These are phyloP conservation scores for Opisthocomus hoazin DNA, from an alignment of 2,113 vertebrate species.

Conservation along the genomic window DNA sequence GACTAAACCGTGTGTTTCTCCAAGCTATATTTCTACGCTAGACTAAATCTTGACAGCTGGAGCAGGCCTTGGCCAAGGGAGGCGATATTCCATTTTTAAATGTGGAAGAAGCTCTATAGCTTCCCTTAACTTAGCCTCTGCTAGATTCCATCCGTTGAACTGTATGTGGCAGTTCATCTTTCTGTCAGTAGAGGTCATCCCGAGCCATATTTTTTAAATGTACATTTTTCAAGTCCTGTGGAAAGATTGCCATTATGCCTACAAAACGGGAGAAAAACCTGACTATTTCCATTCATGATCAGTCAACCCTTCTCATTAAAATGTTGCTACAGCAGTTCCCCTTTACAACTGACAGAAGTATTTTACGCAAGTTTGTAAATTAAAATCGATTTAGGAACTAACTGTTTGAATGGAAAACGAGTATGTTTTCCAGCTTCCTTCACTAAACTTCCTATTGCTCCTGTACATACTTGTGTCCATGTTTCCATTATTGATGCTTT, in stretches of 20 bases:
- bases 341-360: no score
- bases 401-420: neutral
- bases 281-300: neutral
- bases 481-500: neutral
- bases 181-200: neutral
- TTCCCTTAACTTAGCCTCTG: neutral
- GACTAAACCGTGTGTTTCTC: neutral
- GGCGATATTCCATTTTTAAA: neutral
- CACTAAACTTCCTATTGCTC: neutral
- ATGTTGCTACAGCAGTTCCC: no score
- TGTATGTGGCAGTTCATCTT: neutral
- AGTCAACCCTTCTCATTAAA: neutral
- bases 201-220: neutral
- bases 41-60: neutral
- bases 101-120: neutral
- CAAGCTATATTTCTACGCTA: neutral
- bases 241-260: neutral
- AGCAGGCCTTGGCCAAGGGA: neutral
- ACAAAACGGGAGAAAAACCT: neutral
- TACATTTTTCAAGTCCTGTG: neutral
- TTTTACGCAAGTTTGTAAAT: neutral
- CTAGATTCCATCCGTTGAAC: neutral
- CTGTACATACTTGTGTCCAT: neutral
- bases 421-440: neutral
- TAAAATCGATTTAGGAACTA: neutral